Evolutionary conservation across 1,140 invertebrate genomes (phyloP).

Genomic region (Eufriesea mexicana): DNA sequence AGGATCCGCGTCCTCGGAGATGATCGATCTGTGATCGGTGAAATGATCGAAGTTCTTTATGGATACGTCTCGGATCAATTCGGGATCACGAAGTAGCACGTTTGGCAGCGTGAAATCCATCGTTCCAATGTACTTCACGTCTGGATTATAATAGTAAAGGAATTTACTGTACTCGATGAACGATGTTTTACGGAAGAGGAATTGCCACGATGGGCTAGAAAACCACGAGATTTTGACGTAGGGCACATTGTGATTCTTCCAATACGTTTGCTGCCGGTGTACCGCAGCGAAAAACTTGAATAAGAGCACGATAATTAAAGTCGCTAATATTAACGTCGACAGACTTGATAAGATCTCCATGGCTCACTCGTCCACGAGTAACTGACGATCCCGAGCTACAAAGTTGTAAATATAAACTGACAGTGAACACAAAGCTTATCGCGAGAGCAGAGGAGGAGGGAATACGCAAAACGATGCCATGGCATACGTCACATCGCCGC

Average conservation of each 20-base stretch:
- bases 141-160: constrained; percentile 22
- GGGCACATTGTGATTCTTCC: constrained; percentile 44
- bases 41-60: constrained; percentile 87
- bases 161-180: neutral
- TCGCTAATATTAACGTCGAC: constrained; percentile 10
- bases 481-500: neutral
- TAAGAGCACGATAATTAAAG: constrained; percentile 7
- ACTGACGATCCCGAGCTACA: neutral
- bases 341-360: constrained; percentile 36
- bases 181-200: neutral
- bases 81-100: constrained; percentile 82
- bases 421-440: neutral
- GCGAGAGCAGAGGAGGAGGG: too few species aligned
- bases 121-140: constrained; percentile 75
- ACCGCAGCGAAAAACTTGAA: neutral
- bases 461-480: neutral
- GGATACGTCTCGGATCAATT: constrained; percentile 84
- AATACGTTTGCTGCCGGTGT: constrained; percentile 22
- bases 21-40: constrained; percentile 80
- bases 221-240: neutral
- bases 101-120: constrained; percentile 82
- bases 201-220: neutral
- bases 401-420: constrained; percentile 3
- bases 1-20: constrained; percentile 36
- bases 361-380: neutral